phyloP scores from a whole-genome alignment of 2,113 vertebrate genomes.

The Sclerurus mexicanus region DNA sequence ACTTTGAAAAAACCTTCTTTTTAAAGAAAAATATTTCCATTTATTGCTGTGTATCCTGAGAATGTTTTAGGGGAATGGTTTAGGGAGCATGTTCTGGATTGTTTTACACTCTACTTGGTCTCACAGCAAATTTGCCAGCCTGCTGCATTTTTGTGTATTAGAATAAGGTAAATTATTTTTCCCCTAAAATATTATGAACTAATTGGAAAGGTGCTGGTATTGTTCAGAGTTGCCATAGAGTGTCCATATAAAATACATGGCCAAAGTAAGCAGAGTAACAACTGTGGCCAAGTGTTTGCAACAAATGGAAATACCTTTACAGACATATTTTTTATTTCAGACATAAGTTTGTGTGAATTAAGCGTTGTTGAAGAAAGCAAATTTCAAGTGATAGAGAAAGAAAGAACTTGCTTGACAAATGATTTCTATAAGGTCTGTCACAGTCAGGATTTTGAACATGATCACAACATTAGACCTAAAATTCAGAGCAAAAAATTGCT shows the following conservation, averaged over 20 bases:
- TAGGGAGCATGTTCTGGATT: not conserved
- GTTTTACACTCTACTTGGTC: not conserved
- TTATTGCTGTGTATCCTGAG: not conserved
- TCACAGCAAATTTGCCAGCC: not conserved
- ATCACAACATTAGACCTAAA: not conserved
- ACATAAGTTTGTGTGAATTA: not conserved
- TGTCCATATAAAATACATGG: not conserved
- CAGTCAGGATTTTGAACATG: not conserved
- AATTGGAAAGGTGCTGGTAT: not conserved
- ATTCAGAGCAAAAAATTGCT: not conserved
- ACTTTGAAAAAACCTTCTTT: not conserved
- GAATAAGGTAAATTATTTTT: not conserved
- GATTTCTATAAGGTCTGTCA: not conserved
- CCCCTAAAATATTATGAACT: not conserved
- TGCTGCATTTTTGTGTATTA: not conserved
- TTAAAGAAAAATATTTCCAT: not conserved
- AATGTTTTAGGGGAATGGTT: not conserved
- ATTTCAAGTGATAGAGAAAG: not conserved
- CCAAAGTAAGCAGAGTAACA: not conserved
- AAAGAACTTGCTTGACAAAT: not conserved
- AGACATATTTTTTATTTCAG: not conserved
- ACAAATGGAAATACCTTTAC: not conserved
- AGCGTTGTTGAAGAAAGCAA: not conserved
- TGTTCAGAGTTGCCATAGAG: not conserved
- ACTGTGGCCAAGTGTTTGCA: not conserved